Evolutionary conservation across 2,888 invertebrate species (phyloP), one percentile per base, ranked within the genome.

Genomic region (Caenorhabditis angaria): DNA sequence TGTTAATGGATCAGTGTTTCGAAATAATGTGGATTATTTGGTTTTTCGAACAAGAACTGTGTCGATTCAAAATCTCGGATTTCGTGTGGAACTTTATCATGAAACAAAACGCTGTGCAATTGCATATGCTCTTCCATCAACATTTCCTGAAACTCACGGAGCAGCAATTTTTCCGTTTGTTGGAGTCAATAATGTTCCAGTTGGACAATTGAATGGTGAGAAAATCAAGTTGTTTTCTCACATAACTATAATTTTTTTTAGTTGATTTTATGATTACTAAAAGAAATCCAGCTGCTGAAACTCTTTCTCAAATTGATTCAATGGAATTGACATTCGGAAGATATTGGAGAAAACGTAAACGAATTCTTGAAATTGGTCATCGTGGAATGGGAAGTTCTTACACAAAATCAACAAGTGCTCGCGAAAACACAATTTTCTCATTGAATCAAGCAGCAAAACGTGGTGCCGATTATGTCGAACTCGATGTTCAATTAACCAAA

Each of bases 391-490:
- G 97, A 54, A 93, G 93, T 68, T 95, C 95, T 76, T 96, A 87
- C 62, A 86, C 86, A 50, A 87, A 85, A 60, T 32, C 83, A 4
- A 87, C 88, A 3, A 77, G 82, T 14, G 93, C 95, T 77, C 91
- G 95, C 79, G 97, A 97, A 90, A 97, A 97, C 88, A 97, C 97
- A 14, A 92, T 97, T 83, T 94, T 94, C 60, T 97, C 97, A 50
- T 90, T 97, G 83, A 94, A 94, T 88, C 92, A 93, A 82, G 97
- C 97, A 59, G 94, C 93, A 58, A 92, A 92, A 70, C 93, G 94
- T 88, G 97, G 97, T 73, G 97, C 97, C 70, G 97, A 99, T 88
- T 93, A 94, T 91, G 94, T 99, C 57, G 99, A 99, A 89, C 96
- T 99, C 90, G 99, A 99, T 91, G 97, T 99, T 27, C 97, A 97